phyloP scores from a whole-genome alignment of 2,113 vertebrate species.

The Muscicapa adusta region DNA sequence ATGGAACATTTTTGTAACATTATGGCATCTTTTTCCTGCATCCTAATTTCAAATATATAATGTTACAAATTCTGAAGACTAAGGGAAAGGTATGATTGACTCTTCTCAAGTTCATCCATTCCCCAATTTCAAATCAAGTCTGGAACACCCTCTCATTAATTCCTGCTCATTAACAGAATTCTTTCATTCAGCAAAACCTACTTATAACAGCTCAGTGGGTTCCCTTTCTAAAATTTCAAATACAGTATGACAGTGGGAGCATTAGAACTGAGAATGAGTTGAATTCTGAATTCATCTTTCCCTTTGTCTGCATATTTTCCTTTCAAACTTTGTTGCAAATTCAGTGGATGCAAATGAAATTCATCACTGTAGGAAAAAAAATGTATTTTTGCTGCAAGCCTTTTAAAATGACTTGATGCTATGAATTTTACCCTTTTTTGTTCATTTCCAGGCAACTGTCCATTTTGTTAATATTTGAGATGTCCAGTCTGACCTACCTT shows the following conservation, averaged over 20 bases:
- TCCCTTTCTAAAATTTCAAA: background rate
- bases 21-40: background rate
- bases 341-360: background rate
- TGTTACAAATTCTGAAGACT: background rate
- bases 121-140: background rate
- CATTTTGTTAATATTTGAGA: conserved; percentile 1
- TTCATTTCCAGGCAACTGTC: background rate
- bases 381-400: background rate
- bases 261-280: background rate
- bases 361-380: background rate
- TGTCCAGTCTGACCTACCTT: background rate
- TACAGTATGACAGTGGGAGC: background rate
- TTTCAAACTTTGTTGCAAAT: background rate
- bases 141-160: background rate
- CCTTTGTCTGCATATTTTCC: background rate
- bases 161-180: background rate
- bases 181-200: background rate
- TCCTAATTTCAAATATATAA: background rate
- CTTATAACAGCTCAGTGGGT: background rate
- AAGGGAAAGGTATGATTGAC: background rate
- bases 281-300: background rate
- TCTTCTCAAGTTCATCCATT: background rate
- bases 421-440: background rate
- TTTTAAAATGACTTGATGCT: background rate
- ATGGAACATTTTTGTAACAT: background rate